phyloP scores from a whole-genome alignment of 2,797 vertebrate genomes.

The Mus minutoides region DNA sequence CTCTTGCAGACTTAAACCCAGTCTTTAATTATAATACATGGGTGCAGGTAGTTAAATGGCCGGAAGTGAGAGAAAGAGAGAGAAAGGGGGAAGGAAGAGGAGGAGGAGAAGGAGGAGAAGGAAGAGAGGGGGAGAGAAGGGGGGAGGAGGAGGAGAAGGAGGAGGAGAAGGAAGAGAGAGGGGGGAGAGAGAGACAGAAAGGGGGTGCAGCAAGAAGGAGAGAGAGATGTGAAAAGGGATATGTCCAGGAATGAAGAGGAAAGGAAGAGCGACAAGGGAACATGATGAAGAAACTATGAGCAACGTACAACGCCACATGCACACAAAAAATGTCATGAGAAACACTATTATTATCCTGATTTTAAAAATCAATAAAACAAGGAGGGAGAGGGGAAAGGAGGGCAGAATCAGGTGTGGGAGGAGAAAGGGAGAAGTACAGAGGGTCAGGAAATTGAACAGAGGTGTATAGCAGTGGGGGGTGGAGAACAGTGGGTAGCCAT shows the following conservation, averaged over 20 bases:
- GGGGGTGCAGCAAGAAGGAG: too few relatives aligned
- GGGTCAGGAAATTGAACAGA: too few relatives aligned
- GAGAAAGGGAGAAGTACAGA: too few relatives aligned
- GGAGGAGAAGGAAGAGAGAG: too few relatives aligned
- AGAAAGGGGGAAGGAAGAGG: too few relatives aligned
- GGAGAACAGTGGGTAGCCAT: too few relatives aligned
- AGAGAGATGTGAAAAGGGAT: neutral
- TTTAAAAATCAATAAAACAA: neutral
- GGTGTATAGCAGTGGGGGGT: too few relatives aligned
- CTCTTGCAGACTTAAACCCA: too few relatives aligned
- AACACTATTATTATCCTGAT: neutral
- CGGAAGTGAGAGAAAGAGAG: neutral
- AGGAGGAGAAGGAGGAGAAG: too few relatives aligned
- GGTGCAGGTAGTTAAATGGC: neutral
- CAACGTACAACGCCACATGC: neutral
- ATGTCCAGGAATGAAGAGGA: neutral
- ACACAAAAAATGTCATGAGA: neutral
- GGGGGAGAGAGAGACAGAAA: neutral
- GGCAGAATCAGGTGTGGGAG: too few relatives aligned
- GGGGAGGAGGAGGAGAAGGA: too few relatives aligned
- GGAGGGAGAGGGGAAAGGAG: too few relatives aligned
- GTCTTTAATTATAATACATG: neutral
- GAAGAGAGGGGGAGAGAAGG: neutral
- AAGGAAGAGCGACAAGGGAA: neutral
- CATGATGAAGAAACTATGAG: neutral